phyloP scores from a whole-genome alignment of 2,797 vertebrate genomes.

The Coreius guichenoti region DNA sequence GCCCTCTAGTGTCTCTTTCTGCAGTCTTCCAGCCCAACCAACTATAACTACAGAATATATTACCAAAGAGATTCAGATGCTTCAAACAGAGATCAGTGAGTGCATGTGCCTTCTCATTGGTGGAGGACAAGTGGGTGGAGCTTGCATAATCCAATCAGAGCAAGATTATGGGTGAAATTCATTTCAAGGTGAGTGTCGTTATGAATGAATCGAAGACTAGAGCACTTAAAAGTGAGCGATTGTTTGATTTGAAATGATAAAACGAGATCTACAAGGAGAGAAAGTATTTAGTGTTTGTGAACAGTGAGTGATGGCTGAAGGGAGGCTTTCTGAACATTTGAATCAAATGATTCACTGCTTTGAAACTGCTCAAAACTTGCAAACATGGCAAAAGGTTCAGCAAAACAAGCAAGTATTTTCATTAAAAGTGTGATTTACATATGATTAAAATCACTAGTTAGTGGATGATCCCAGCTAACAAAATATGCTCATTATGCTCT shows the following conservation, averaged over 20 bases:
- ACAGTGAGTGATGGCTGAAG: background rate
- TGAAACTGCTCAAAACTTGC: background rate
- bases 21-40: background rate
- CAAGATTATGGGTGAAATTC: background rate
- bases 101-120: background rate
- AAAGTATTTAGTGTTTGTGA: background rate
- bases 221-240: no score
- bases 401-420: background rate
- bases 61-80: background rate
- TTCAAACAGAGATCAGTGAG: background rate
- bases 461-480: no score
- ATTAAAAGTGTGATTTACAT: background rate
- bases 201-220: background rate
- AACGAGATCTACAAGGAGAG: background rate
- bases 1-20: slow-evolving; percentile 17
- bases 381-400: background rate
- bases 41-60: background rate
- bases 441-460: no score
- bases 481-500: no score
- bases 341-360: background rate
- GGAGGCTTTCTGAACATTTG: no score
- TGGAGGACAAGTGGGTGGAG: background rate
- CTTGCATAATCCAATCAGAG: background rate
- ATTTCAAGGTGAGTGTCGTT: background rate
- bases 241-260: background rate